Evolutionary conservation across 2,888 invertebrate genomes (phyloP), one percentile per base, ranked within the genome.

Genomic region (Tridacna crocea): DNA sequence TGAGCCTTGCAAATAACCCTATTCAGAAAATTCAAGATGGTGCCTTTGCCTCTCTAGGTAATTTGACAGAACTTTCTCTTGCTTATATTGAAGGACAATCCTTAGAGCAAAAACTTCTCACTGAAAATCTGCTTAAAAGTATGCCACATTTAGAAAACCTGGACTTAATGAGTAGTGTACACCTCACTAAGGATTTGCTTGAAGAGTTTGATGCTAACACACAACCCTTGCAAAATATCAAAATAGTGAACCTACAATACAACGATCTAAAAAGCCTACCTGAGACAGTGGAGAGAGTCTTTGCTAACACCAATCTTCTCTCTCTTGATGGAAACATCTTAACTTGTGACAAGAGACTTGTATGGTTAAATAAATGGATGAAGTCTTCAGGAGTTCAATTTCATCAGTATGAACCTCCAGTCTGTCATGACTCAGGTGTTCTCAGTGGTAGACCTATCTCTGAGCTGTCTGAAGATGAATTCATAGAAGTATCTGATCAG

Each of bases 301-400:
- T 97, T 86, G 96, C 96, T 0, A 96, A 97, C 91, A 93, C 97
- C 73, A 96, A 96, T 88, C 95, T 95, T 26, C 94, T 97, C 72
- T 95, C 96, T 88, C 93, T 97, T 79, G 96, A 96, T 78, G 96
- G 96, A 10, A 97, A 97, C 93, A 95, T 96, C 36, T 96, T 97
- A 94, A 96, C 96, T 91, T 97, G 97, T 93, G 92, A 94, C 79
- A 87, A 89, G 15, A 91, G 92, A 27, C 89, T 95, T 60, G 84
- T 91, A 72, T 95, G 94, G 94, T 84, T 95, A 80, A 88, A 91
- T 27, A 88, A 91, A 51, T 97, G 97, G 97, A 95, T 97, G 95
- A 76, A 79, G 58, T 94, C 95, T 46, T 95, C 95, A 83, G 93
- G 95, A 51, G 95, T 95, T 51, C 90, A 92, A 17, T 94, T 94